phyloP scores from a whole-genome alignment of 1,140 invertebrate genomes.

The Hycleus phaleratus region DNA sequence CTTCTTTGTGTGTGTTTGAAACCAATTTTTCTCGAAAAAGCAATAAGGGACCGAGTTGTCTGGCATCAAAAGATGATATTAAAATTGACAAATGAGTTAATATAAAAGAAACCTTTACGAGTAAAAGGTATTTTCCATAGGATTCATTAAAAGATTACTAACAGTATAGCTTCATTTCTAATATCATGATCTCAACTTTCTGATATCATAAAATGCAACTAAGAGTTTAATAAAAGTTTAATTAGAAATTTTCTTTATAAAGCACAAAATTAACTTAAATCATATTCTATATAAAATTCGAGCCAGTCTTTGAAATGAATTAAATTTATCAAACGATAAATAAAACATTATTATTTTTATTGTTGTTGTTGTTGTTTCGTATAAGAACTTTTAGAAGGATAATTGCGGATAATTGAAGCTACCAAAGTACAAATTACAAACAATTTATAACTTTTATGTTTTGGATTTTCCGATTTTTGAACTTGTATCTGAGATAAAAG shows the following conservation, averaged over 20 bases:
- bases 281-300: slow-evolving; percentile 8
- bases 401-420: no score
- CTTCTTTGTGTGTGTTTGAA: neutral
- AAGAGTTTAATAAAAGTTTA: slow-evolving; percentile 38
- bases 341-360: no score
- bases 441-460: no score
- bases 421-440: no score
- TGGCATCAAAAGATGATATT: slow-evolving; percentile 20
- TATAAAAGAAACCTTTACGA: slow-evolving; percentile 18
- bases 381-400: no score
- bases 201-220: slow-evolving; percentile 34
- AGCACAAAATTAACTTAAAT: slow-evolving; percentile 25
- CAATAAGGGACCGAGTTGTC: neutral
- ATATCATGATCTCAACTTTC: slow-evolving; percentile 24
- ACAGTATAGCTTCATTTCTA: slow-evolving; percentile 23
- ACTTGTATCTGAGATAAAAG: no score
- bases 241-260: slow-evolving; percentile 36
- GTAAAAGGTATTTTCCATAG: slow-evolving; percentile 17
- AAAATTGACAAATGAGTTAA: slow-evolving; percentile 30
- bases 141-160: slow-evolving; percentile 30
- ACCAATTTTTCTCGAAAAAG: slow-evolving; percentile 1
- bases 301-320: neutral
- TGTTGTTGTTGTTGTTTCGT: no score
- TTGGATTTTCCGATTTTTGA: no score
- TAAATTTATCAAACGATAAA: no score